Evolutionary conservation across 2,113 vertebrate genomes (phyloP), one percentile per base, ranked within the genome.

Genomic region (Zosterops japonicus): DNA sequence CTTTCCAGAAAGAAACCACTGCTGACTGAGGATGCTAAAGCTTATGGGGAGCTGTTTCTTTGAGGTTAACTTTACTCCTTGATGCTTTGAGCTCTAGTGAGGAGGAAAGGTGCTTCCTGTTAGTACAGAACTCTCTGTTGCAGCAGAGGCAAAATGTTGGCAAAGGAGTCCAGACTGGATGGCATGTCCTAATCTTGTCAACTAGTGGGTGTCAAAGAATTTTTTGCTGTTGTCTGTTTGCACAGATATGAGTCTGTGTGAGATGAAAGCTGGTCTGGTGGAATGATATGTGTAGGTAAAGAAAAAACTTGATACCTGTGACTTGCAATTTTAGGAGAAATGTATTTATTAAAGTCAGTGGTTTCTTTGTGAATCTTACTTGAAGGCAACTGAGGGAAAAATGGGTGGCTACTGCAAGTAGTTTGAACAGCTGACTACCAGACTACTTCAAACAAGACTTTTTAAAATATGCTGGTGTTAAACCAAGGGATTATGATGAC

Each of bases 281-380:
- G 44, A 44, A 41, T 19, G 17, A 16, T 39, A 5, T 0, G 0
- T n/a, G 8, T 41, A n/a, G 28, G 31, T 56, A 25, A 74, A n/a
- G 61, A 25, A 55, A 76, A 52, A 60, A 24, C 4, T 19, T 16
- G 44, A 9, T 46, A 35, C 8, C 55, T 28, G 21, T 35, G 56
- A 42, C 29, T 42, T 70, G 49, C 0, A 2, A 9, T 42, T 70
- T 81, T 27, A 50, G 20, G 44, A 84, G 29, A 61, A 70, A 63
- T 1, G 2, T 69, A 31, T 60, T 84, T 44, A 55, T 83, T 74
- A 74, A 80, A 92, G 39, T 23, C 42, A 92, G 0, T 36, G 49
- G 17, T 75, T 89, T 78, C 27, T 89, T 53, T 70, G 59, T 57
- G 60, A 35, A 19, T 67, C 35, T 29, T 36, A 14, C 2, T 56